Evolutionary conservation across 2,888 invertebrate genomes (phyloP), one percentile per base, ranked within the genome.

Genomic region (Temnothorax rugatulus): DNA sequence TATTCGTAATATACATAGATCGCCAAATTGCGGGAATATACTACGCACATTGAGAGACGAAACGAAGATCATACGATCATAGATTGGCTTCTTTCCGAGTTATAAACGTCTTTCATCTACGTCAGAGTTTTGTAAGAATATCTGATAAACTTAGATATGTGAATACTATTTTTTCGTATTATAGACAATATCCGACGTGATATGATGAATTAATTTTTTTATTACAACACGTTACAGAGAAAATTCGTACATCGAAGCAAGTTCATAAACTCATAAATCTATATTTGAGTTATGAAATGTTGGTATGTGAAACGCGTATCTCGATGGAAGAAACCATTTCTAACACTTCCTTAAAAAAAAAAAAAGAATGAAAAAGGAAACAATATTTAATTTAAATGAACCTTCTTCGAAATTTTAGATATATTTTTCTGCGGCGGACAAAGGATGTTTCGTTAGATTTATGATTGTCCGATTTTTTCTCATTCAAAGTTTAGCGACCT

Each of bases 141-240:
- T 54, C 21, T 71, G 38, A 0, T 9, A 71, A 41, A 21, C 4
- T 21, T 13, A 38, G 11, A 38, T 25, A 71, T 2, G 15, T 38
- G 8, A 34, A 69, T 4, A 50, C 4, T n/a, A 38, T 69, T 69
- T 38, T 2, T 34, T 69, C 7, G 4, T 52, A 38, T 29, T 29
- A 29, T 29, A 29, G 3, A 29, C 3, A 18, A 21, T 1, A 15
- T 69, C 1, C 34, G 7, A 7, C n/a, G 13, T n/a, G 9, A n/a
- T 52, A 5, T n/a, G n/a, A 52, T 29, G 29, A 29, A 29, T 52
- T 34, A 69, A 52, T n/a, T 69, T 69, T 69, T 13, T 34, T 69
- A 29, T 68, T 47, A 18, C 2, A 18, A 68, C 15, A 29, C 7
- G 18, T 21, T 29, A 15, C 25, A 47, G 11, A 18, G 15, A 68